A percentile compares a stretch with the other conserved stretches of the same genome.
Evolutionary conservation across 2,888 invertebrate species (phyloP).

Genomic region (Brachynemurus nebulosus): DNA sequence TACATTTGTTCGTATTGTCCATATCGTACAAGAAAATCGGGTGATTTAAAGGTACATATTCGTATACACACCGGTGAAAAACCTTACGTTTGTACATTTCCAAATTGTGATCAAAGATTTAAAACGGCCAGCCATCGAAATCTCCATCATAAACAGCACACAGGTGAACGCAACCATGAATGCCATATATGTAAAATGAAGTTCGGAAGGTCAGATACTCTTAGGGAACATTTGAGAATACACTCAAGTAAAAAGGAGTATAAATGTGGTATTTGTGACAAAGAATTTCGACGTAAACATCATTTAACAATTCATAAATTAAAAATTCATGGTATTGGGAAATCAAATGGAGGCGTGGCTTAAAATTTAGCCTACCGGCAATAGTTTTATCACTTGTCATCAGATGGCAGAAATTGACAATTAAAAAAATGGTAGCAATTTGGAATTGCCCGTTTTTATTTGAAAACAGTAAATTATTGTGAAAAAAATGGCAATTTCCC

Average conservation of each 20-base stretch:
- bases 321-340: not conserved
- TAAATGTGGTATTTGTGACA: not conserved
- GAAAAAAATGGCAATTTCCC: no score
- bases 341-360: not conserved
- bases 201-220: not conserved
- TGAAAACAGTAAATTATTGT: no score
- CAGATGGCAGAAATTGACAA: no score
- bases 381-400: no score
- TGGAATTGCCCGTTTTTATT: no score
- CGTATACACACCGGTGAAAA: not conserved
- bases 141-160: not conserved
- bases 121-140: not conserved
- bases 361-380: no score
- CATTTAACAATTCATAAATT: not conserved
- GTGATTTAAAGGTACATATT: constrained; percentile 5
- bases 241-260: not conserved
- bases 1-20: constrained; percentile 5
- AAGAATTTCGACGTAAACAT: not conserved
- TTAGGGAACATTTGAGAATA: not conserved
- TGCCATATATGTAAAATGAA: not conserved
- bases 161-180: not conserved
- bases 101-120: not conserved
- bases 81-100: not conserved
- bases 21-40: not conserved
- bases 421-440: no score